Percentiles rank a stretch among this genome's conserved stretches.
These are phyloP conservation scores for Meleagris gallopavo DNA, from an alignment of 2,113 vertebrate species.

Conservation along the genomic window DNA sequence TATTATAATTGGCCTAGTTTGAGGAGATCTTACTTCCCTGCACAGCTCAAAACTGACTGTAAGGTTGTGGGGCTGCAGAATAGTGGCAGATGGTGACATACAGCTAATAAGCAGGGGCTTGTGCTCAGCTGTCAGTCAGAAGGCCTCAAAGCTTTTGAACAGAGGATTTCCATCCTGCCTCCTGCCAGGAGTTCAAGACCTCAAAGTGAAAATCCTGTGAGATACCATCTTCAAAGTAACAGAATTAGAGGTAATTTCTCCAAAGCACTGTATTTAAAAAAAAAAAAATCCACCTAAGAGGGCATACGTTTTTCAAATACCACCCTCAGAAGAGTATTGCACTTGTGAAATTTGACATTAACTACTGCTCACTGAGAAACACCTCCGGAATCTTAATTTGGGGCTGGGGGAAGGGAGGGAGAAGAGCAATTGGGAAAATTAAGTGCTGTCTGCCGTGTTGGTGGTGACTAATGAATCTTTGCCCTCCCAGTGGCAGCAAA, in stretches of 20 bases:
- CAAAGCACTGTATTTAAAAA: background rate
- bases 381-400: conserved; percentile 55
- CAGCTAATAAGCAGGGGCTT: conserved; percentile 65
- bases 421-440: background rate
- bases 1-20: conserved; percentile 54
- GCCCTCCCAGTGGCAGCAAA: conserved; percentile 35
- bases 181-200: conserved; percentile 66
- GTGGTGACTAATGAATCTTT: conserved; percentile 14
- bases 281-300: background rate
- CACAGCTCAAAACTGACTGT: conserved; percentile 34
- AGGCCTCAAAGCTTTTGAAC: conserved; percentile 66
- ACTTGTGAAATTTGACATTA: conserved; percentile 49
- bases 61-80: conserved; percentile 44
- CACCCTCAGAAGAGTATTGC: background rate
- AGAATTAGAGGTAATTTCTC: conserved; percentile 64
- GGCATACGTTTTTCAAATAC: background rate
- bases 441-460: conserved; percentile 34
- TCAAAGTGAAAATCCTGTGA: conserved; percentile 64
- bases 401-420: background rate
- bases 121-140: conserved; percentile 67
- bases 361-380: conserved; percentile 14
- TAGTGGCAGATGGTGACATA: conserved; percentile 67
- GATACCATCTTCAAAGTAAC: conserved; percentile 60
- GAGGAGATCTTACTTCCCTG: conserved; percentile 43
- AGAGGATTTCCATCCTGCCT: conserved; percentile 68